A percentile compares a stretch with the other conserved stretches of the same genome.
Evolutionary conservation across 2,888 invertebrate species (phyloP).

Genomic region (Sturmia bella): DNA sequence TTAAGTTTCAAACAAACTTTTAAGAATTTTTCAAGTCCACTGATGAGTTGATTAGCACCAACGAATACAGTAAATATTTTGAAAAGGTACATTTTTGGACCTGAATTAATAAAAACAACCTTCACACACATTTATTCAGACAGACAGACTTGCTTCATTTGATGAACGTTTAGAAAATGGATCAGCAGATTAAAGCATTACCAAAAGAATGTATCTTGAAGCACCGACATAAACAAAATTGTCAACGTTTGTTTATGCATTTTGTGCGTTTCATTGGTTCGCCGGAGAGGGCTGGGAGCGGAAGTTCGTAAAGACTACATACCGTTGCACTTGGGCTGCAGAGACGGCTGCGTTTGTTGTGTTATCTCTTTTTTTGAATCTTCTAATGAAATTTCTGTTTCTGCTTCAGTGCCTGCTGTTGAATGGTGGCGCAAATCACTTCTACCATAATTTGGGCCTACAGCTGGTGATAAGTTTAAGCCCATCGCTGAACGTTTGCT

Average conservation of each 20-base stretch:
- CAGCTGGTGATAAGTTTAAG: conserved; percentile 9
- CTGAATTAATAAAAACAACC: too few relatives aligned
- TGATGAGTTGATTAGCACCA: too few relatives aligned
- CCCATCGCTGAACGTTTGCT: conserved; percentile 39
- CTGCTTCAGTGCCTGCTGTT: conserved; percentile 35
- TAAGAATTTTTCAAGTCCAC: too few relatives aligned
- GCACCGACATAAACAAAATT: too few relatives aligned
- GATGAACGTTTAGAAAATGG: too few relatives aligned
- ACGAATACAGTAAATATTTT: too few relatives aligned
- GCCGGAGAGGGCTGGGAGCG: background rate
- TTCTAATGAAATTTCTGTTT: conserved; percentile 44
- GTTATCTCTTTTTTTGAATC: conserved; percentile 24
- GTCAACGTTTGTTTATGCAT: background rate
- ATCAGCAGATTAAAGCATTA: too few relatives aligned
- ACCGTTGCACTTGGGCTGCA: conserved; percentile 61
- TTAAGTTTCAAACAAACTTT: too few relatives aligned
- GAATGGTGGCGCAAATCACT: conserved; percentile 23
- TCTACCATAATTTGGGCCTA: background rate
- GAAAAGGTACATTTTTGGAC: too few relatives aligned
- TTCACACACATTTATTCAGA: too few relatives aligned
- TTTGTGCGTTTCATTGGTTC: background rate
- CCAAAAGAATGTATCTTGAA: too few relatives aligned
- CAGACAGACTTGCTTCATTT: too few relatives aligned
- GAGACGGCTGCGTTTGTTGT: conserved; percentile 38
- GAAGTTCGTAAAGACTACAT: conserved; percentile 21